Evolutionary conservation across 1,140 invertebrate species (phyloP).

Genomic region (Micrasema minimum): DNA sequence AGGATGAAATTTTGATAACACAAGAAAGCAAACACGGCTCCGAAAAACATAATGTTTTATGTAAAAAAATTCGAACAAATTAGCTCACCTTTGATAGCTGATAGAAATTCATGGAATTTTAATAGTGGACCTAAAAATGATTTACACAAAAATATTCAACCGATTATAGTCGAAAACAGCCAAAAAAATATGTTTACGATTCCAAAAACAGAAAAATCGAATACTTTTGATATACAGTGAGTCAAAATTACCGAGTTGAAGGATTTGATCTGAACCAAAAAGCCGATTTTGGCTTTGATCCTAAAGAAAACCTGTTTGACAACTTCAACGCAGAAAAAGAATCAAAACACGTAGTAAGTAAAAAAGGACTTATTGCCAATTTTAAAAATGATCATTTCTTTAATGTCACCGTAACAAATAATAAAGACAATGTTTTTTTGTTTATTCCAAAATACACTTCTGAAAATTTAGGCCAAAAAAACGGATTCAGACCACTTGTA

Average conservation of each 20-base stretch:
- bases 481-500: neutral
- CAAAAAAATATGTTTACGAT: neutral
- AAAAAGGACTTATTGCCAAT: neutral
- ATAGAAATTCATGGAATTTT: neutral
- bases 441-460: slow-evolving; percentile 5
- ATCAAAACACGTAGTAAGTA: neutral
- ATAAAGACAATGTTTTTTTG: neutral
- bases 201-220: slow-evolving; percentile 5
- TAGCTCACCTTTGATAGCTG: neutral
- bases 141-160: neutral
- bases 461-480: too few species aligned
- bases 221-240: slow-evolving; percentile 15
- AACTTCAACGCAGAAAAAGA: neutral
- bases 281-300: neutral
- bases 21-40: too few species aligned
- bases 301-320: neutral
- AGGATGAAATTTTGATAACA: neutral
- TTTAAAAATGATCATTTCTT: neutral
- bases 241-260: slow-evolving; percentile 14
- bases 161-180: too few species aligned
- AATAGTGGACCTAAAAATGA: neutral
- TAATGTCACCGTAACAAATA: neutral
- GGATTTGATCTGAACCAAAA: neutral
- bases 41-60: neutral
- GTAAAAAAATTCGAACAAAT: neutral